phyloP scores from a whole-genome alignment of 2,113 vertebrate genomes.

The Beaufortia kweichowensis region DNA sequence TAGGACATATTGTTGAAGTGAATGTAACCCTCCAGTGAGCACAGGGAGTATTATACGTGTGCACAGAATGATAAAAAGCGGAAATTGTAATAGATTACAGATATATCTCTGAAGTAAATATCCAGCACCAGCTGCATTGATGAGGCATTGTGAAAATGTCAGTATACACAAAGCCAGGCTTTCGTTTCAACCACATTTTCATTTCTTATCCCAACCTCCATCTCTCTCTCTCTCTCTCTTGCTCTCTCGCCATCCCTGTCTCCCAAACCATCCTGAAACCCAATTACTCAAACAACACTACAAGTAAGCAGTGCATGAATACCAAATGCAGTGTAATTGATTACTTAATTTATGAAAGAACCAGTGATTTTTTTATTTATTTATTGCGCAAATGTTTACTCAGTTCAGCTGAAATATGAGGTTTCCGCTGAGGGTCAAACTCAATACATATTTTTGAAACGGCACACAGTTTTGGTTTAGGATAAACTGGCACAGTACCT shows the following conservation, averaged over 20 bases:
- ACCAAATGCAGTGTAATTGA: constrained; percentile 74
- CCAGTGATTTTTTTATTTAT: constrained; percentile 70
- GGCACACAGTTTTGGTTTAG: constrained; percentile 28
- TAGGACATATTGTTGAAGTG: neutral
- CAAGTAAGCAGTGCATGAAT: constrained; percentile 72
- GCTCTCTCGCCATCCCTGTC: neutral
- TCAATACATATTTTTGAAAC: constrained; percentile 61
- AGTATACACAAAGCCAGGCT: neutral
- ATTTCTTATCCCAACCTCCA: neutral
- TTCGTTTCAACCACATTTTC: neutral
- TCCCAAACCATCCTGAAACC: constrained; percentile 36
- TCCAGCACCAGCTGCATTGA: constrained; percentile 1
- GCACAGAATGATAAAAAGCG: neutral
- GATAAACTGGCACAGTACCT: neutral
- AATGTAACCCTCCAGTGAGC: neutral
- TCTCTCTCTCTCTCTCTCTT: no score
- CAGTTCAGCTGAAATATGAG: constrained; percentile 66
- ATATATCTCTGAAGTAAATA: constrained; percentile 20
- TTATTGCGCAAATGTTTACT: constrained; percentile 69
- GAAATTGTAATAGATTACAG: constrained; percentile 1
- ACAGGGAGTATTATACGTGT: neutral
- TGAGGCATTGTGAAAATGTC: constrained; percentile 13
- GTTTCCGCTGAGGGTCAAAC: constrained; percentile 56
- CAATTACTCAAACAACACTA: constrained; percentile 71
- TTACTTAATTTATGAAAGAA: constrained; percentile 74